Percentiles rank a stretch among this genome's conserved stretches.
These are phyloP conservation scores for Microhierax caerulescens DNA, from an alignment of 2,797 vertebrate genomes.

Conservation along the genomic window DNA sequence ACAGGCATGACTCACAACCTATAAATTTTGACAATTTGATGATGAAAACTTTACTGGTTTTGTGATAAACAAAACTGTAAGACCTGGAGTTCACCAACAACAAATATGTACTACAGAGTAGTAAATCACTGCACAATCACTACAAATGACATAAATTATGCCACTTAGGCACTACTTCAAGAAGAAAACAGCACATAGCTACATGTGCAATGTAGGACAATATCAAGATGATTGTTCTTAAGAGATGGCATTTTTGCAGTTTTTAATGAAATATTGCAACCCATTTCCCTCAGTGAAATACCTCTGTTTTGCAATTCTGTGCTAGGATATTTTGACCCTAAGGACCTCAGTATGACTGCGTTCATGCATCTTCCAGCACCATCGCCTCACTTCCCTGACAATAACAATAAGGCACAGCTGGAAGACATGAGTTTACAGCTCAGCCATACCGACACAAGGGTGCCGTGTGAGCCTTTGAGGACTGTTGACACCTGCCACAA, in stretches of 20 bases:
- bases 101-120: not conserved
- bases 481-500: no score
- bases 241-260: not conserved
- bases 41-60: not conserved
- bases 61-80: not conserved
- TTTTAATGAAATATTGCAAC: not conserved
- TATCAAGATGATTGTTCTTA: not conserved
- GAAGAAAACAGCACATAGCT: not conserved
- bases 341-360: accelerated
- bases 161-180: not conserved
- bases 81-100: not conserved
- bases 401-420: not conserved
- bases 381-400: not conserved
- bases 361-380: not conserved
- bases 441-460: not conserved
- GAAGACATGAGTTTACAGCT: not conserved
- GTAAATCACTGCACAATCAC: not conserved
- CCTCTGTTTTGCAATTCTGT: not conserved
- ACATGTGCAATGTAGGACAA: not conserved
- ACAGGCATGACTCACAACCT: not conserved
- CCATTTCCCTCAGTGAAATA: not conserved
- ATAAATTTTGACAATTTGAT: not conserved
- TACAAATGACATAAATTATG: not conserved
- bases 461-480: not conserved
- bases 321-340: not conserved